Percentiles rank a stretch among this genome's conserved stretches.
Conservation (phyloP, 2,113 vertebrate species). For the Aplodontia rufa region DNA sequence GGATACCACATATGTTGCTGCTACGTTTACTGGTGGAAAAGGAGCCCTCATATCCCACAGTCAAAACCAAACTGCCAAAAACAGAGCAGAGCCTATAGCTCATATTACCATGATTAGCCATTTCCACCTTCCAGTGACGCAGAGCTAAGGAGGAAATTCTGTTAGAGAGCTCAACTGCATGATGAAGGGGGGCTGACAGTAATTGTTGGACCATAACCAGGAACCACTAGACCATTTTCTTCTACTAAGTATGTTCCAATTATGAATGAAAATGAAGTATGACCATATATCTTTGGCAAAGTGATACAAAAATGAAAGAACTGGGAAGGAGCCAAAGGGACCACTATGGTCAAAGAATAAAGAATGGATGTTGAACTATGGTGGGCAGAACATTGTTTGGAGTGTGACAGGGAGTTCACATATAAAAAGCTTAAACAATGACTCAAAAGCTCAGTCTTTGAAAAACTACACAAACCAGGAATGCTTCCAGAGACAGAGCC, state of each 20-base stretch:
- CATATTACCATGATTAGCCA: conserved; percentile 25
- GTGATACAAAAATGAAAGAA: not conserved
- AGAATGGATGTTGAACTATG: not conserved
- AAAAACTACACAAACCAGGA: not conserved
- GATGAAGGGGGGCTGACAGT: not conserved
- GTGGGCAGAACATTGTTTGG: not conserved
- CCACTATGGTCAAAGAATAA: not conserved
- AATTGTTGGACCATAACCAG: not conserved
- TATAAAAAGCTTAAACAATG: not conserved
- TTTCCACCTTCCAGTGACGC: conserved; percentile 45
- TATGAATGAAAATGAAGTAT: conserved; percentile 43
- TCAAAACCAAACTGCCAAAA: conserved; percentile 47
- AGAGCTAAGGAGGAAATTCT: not conserved
- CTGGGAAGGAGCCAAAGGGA: not conserved
- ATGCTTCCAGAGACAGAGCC: not conserved
- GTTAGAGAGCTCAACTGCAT: not conserved
- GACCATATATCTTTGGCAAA: not conserved
- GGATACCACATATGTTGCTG: not conserved
- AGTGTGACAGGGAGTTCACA: not conserved
- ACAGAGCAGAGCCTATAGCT: conserved; percentile 30
- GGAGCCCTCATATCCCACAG: not conserved
- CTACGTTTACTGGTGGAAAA: not conserved
- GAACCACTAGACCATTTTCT: conserved; percentile 10
- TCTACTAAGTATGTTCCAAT: not conserved
- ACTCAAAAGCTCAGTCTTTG: not conserved